phyloP scores from a whole-genome alignment of 2,797 vertebrate genomes.

The Acrossocheilus wenchowensis region DNA sequence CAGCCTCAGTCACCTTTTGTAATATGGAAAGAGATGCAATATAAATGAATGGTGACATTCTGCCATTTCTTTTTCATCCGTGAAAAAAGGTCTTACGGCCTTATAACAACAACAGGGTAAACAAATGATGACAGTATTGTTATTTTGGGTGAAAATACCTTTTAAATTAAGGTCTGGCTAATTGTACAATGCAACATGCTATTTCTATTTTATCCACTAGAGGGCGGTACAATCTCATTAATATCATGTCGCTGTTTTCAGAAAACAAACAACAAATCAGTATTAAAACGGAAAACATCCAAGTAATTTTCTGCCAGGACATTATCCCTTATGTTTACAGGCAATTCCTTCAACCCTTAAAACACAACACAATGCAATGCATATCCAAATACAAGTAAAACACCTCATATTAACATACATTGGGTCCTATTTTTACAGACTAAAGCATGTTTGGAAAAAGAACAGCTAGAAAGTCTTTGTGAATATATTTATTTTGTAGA shows the following conservation, averaged over 20 bases:
- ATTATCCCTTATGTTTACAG: background rate
- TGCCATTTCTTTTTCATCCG: background rate
- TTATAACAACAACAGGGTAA: background rate
- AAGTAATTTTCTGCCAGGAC: background rate
- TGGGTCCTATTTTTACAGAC: background rate
- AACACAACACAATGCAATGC: background rate
- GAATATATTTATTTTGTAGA: conserved; percentile 72
- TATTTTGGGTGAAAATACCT: background rate
- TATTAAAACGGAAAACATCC: background rate
- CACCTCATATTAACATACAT: background rate
- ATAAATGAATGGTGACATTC: background rate
- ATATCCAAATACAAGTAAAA: background rate
- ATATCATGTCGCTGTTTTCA: background rate
- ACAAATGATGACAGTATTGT: background rate
- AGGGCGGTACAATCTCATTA: conserved; percentile 47
- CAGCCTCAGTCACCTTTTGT: background rate
- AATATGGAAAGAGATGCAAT: background rate
- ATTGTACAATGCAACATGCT: background rate
- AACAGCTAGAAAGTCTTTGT: conserved; percentile 49
- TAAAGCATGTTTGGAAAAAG: background rate
- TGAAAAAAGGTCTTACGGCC: background rate
- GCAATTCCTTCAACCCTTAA: background rate
- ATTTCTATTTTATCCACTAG: conserved; percentile 62
- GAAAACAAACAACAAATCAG: too few species aligned
- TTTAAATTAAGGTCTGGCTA: background rate